A percentile compares a stretch with the other conserved stretches of the same genome.
phyloP scores from a whole-genome alignment of 2,888 invertebrate genomes.

The Drosophila bunnanda region DNA sequence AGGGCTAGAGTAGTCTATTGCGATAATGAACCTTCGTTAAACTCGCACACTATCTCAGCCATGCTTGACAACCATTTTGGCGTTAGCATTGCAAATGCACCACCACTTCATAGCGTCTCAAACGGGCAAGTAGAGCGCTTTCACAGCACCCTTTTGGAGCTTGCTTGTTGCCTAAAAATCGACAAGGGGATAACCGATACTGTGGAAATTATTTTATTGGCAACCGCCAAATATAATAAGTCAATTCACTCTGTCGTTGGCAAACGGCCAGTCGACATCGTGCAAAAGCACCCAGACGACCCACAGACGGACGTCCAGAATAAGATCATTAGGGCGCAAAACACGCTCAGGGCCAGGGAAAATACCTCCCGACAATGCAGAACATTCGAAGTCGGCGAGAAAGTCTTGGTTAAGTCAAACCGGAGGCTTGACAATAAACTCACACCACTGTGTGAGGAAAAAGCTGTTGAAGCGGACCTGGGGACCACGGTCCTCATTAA shows the following conservation, averaged over 20 bases:
- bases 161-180: conserved; percentile 1
- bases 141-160: conserved; percentile 1
- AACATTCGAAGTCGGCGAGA: neutral
- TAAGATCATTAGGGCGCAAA: neutral
- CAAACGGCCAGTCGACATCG: neutral
- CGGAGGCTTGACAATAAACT: neutral
- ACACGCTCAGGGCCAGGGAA: neutral
- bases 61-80: neutral
- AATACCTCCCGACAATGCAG: neutral
- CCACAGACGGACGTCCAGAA: neutral
- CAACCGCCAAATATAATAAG: neutral
- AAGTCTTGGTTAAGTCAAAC: neutral
- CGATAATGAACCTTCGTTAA: neutral
- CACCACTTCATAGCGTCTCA: too few relatives aligned
- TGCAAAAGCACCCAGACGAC: neutral
- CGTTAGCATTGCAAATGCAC: too few relatives aligned
- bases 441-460: neutral
- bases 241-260: conserved; percentile 2
- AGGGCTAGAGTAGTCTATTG: too few relatives aligned
- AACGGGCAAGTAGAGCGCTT: too few relatives aligned
- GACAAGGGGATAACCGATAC: conserved; percentile 6
- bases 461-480: neutral
- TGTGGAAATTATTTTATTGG: conserved; percentile 3
- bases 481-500: too few relatives aligned
- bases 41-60: conserved; percentile 3